These are phyloP conservation scores for Notamacropus eugenii DNA, from an alignment of 2,797 vertebrate species.

Conservation along the genomic window DNA sequence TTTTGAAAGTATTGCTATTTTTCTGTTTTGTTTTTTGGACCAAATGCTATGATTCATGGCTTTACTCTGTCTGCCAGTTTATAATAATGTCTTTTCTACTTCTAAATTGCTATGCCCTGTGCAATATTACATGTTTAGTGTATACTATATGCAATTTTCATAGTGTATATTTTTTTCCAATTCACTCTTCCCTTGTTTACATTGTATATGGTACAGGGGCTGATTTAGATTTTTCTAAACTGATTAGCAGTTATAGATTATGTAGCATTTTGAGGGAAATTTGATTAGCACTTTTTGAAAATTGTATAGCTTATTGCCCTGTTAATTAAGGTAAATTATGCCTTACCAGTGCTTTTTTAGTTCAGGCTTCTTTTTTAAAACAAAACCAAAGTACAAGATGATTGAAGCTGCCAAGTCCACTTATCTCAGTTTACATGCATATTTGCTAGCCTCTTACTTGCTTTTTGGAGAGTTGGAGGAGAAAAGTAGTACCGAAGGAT, in stretches of 20 bases:
- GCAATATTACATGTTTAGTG: not conserved
- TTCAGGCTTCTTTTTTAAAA: not conserved
- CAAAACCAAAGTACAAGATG: not conserved
- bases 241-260: slow-evolving; percentile 72
- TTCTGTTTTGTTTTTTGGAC: not conserved
- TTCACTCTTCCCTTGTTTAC: slow-evolving; percentile 72
- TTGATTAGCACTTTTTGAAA: slow-evolving; percentile 72
- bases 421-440: not conserved
- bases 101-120: slow-evolving; percentile 56
- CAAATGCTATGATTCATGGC: not conserved
- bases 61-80: not conserved
- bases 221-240: slow-evolving; percentile 73
- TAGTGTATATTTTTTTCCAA: not conserved
- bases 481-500: slow-evolving; percentile 10
- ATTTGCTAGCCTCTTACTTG: not conserved
- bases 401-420: not conserved
- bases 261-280: slow-evolving; percentile 70
- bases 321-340: slow-evolving; percentile 50
- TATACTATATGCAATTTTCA: not conserved
- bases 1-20: not conserved
- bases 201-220: slow-evolving; percentile 52
- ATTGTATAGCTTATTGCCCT: not conserved
- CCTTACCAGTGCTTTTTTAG: slow-evolving; percentile 1
- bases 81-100: slow-evolving; percentile 1
- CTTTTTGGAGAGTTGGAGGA: not conserved